phyloP scores from a whole-genome alignment of 2,888 invertebrate genomes.

The Tetragonisca angustula region DNA sequence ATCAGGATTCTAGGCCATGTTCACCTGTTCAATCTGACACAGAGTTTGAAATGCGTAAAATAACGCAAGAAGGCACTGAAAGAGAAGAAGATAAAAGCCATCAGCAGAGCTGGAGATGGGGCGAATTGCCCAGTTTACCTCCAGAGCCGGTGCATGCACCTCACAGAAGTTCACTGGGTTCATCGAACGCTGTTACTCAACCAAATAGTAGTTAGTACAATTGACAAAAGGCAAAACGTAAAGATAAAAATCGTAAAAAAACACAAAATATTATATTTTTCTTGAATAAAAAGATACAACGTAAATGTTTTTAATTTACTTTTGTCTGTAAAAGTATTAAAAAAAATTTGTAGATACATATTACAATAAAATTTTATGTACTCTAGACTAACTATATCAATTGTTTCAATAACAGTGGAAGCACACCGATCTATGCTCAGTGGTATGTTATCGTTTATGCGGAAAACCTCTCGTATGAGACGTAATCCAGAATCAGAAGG shows the following conservation, averaged over 20 bases:
- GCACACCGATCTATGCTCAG: constrained; percentile 91
- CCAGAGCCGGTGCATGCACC: constrained; percentile 74
- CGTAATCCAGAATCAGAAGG: constrained; percentile 89
- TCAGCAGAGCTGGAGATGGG: constrained; percentile 94
- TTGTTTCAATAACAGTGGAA: constrained; percentile 79
- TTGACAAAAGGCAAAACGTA: background rate
- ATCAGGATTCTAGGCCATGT: constrained; percentile 88
- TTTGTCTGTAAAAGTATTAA: background rate
- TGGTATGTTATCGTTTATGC: constrained; percentile 97
- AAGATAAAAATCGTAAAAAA: background rate
- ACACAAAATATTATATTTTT: background rate
- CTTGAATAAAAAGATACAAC: background rate
- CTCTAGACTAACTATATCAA: constrained; percentile 67
- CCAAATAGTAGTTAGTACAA: constrained; percentile 77
- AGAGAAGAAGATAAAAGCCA: constrained; percentile 79
- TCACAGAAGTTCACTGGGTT: constrained; percentile 75
- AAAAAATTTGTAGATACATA: background rate
- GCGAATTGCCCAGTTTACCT: constrained; percentile 90
- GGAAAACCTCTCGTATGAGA: constrained; percentile 87
- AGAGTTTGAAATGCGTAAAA: constrained; percentile 90
- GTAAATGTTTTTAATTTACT: background rate
- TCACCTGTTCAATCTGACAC: constrained; percentile 97
- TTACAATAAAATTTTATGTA: background rate
- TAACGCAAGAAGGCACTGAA: constrained; percentile 85
- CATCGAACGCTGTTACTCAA: constrained; percentile 69